Percentiles rank a stretch among this genome's conserved stretches.
These are phyloP conservation scores for Pachypanchax playfairii DNA, from an alignment of 2,113 vertebrate species.

Conservation along the genomic window DNA sequence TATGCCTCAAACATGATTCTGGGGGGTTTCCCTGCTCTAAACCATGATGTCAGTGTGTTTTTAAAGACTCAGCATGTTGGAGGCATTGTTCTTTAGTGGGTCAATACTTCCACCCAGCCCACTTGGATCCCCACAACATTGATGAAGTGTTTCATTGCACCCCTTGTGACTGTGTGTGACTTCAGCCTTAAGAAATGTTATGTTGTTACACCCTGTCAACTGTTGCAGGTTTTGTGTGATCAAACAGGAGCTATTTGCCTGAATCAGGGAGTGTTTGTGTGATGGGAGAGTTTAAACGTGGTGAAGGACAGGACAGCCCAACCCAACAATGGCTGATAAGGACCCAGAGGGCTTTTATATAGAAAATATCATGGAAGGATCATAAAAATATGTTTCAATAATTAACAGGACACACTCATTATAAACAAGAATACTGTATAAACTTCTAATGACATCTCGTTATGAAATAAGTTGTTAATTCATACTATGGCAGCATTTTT, in stretches of 20 bases:
- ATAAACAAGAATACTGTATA: too few species aligned
- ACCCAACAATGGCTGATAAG: too few species aligned
- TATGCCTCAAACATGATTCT: constrained; percentile 22
- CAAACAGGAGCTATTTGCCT: constrained; percentile 15
- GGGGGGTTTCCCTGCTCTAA: constrained; percentile 49
- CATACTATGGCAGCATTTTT: too few species aligned
- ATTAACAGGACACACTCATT: too few species aligned
- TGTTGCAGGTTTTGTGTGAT: constrained; percentile 23
- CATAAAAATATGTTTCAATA: too few species aligned
- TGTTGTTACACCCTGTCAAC: constrained; percentile 29
- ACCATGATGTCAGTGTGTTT: constrained; percentile 46
- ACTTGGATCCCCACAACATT: constrained; percentile 19
- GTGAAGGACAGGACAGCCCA: constrained; percentile 1
- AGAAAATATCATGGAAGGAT: too few species aligned
- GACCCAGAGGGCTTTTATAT: too few species aligned
- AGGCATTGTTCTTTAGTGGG: constrained; percentile 24
- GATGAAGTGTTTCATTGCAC: constrained; percentile 60
- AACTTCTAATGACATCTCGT: too few species aligned
- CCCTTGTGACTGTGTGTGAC: constrained; percentile 31
- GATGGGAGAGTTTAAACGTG: neutral
- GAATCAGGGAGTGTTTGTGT: neutral
- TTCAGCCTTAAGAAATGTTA: constrained; percentile 12
- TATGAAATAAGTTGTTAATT: too few species aligned
- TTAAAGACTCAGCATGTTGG: constrained; percentile 41
- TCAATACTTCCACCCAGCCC: constrained; percentile 33